Conservation (phyloP, 2,797 vertebrate genomes). For the Carcharodon carcharias region DNA sequence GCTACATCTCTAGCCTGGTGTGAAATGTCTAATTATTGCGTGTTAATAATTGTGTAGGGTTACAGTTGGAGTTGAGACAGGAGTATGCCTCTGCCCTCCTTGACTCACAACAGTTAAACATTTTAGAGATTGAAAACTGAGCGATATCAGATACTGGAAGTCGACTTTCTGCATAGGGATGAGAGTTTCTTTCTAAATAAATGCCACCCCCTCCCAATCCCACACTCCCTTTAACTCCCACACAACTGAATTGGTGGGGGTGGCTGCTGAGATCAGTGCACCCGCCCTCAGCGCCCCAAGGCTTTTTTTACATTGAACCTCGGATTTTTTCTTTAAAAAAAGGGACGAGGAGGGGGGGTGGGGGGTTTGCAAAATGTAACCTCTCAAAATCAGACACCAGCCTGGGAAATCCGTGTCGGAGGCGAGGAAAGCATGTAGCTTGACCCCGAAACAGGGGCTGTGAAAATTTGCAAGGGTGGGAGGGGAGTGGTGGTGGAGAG, state of each 20-base stretch:
- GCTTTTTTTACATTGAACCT: too few relatives aligned
- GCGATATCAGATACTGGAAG: neutral
- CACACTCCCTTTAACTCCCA: too few relatives aligned
- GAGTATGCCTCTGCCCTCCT: neutral
- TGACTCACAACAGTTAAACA: neutral
- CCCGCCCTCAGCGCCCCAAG: too few relatives aligned
- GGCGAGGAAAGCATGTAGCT: neutral
- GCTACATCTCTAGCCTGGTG: too few relatives aligned
- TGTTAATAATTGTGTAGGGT: neutral
- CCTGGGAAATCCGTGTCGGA: neutral
- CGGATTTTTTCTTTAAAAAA: neutral
- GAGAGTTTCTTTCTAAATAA: too few relatives aligned
- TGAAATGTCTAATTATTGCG: neutral
- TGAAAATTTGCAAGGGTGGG: neutral
- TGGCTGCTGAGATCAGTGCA: too few relatives aligned
- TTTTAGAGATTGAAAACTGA: neutral
- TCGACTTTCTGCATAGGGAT: neutral
- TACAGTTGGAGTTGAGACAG: neutral
- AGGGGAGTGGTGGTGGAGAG: neutral
- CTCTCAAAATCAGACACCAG: too few relatives aligned
- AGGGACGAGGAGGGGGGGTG: too few relatives aligned
- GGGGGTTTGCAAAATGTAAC: too few relatives aligned
- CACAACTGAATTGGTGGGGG: too few relatives aligned
- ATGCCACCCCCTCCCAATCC: too few relatives aligned
- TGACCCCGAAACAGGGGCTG: neutral